Percentiles rank a stretch among this genome's conserved stretches.
Evolutionary conservation across 53 echinoderm and acorn worm species (phyloP).

Genomic region (Actinopyga echinites): DNA sequence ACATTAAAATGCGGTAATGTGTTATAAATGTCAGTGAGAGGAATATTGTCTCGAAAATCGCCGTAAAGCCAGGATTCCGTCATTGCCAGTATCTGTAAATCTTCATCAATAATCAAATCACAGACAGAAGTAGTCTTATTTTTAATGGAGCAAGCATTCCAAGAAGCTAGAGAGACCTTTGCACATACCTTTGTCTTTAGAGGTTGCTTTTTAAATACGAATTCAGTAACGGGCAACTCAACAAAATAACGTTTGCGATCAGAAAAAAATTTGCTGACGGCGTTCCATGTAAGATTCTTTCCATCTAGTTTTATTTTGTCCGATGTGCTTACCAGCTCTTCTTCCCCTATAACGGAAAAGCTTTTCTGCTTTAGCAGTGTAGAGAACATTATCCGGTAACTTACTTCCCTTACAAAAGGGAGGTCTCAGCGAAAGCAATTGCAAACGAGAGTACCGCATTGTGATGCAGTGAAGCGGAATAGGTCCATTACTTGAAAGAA

Average conservation of each 20-base stretch:
- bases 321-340: not conserved
- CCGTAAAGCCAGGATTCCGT: slow-evolving; percentile 43
- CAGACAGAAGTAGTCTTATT: slow-evolving; percentile 15
- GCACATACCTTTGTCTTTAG: not conserved
- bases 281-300: no score
- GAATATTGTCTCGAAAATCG: slow-evolving; percentile 8
- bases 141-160: not conserved
- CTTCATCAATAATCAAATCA: slow-evolving; percentile 4
- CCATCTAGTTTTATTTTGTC: not conserved
- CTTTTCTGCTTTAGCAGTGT: not conserved
- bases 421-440: not conserved
- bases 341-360: not conserved
- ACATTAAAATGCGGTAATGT: slow-evolving; percentile 25
- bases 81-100: not conserved
- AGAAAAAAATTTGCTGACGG: no score
- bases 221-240: not conserved
- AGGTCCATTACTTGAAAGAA: not conserved
- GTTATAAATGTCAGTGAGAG: slow-evolving; percentile 7
- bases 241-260: not conserved
- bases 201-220: not conserved
- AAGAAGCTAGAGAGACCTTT: not conserved
- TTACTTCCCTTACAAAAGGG: not conserved
- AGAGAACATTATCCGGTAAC: not conserved
- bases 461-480: not conserved
- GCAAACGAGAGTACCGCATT: not conserved